Evolutionary conservation across 1,140 invertebrate genomes (phyloP).

Genomic region (Fopius arisanus): DNA sequence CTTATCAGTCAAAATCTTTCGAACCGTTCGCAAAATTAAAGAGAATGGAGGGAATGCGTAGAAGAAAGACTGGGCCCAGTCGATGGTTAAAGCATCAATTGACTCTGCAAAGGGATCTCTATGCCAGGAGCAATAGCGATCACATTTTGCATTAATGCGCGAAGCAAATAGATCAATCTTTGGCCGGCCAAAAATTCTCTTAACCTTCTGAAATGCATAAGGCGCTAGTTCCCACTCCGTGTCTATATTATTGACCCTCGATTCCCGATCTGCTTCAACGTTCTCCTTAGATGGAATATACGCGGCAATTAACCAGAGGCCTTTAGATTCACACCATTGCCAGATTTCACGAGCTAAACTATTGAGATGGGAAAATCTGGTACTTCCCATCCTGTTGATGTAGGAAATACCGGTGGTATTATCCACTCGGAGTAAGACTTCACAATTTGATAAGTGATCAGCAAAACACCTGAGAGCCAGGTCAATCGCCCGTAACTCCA

Average conservation of each 20-base stretch:
- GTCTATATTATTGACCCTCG: conserved; percentile 25
- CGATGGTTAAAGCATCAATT: conserved; percentile 24
- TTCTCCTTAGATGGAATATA: conserved; percentile 40
- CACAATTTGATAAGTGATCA: no score
- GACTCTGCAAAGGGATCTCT: background rate
- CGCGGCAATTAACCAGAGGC: conserved; percentile 38
- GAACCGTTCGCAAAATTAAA: background rate
- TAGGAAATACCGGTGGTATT: conserved; percentile 42
- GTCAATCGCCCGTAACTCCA: no score
- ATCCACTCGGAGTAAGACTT: conserved; percentile 39
- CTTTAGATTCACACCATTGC: conserved; percentile 42
- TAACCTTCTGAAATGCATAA: background rate
- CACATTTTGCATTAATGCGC: conserved; percentile 16
- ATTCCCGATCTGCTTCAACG: conserved; percentile 37
- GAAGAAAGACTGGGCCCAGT: background rate
- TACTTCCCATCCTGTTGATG: conserved; percentile 38
- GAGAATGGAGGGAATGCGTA: conserved; percentile 21
- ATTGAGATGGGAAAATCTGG: conserved; percentile 36
- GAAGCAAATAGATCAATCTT: conserved; percentile 26
- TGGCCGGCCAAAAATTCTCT: background rate
- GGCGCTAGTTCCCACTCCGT: conserved; percentile 20
- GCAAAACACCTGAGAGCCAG: no score
- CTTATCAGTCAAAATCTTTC: conserved; percentile 12
- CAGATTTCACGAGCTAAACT: conserved; percentile 28
- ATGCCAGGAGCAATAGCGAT: background rate